Evolutionary conservation across 1,140 invertebrate species (phyloP), one percentile per base, ranked within the genome.

Genomic region (Aleiodes sp.): DNA sequence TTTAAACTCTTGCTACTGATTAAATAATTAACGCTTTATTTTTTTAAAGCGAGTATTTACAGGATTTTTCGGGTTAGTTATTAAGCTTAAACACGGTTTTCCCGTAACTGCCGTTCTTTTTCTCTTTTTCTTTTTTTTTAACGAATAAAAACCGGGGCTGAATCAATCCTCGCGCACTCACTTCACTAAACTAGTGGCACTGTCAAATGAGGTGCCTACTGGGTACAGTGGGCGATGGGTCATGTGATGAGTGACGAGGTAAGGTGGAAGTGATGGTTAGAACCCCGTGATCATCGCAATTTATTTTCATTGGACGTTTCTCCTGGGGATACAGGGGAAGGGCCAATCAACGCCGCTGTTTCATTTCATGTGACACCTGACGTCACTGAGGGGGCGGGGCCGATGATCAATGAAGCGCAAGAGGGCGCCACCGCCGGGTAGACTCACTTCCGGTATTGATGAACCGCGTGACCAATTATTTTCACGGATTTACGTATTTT

Each of bases 121-220:
- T n/a, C n/a, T n/a, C n/a, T n/a, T n/a, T n/a, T n/a, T n/a, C n/a
- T n/a, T n/a, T n/a, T n/a, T n/a, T n/a, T n/a, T 33, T 33, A 33
- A 56, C 26, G 24, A 56, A 43, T 43, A 26, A 43, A 33, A 10
- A 33, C 31, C 10, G 7, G 31, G 31, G 31, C 10, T 33, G 83
- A 84, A 87, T 87, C 87, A 70, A 88, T 86, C 86, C 86, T 86
- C 86, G 87, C 87, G 88, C 89, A 89, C 87, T 89, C 88, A 89
- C 88, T 88, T 87, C 87, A 89, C 88, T 84, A 84, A 88, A 89
- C 88, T 89, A 88, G 71, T 65, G 67, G 62, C 88, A 90, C 90
- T 91, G 90, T 90, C 90, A 91, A 90, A 91, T 90, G 56, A 91
- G 91, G 89, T n/a, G 89, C 89, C 86, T 89, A 90, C 88, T 79